A percentile compares a stretch with the other conserved stretches of the same genome.
Evolutionary conservation across 2,113 vertebrate genomes (phyloP).

Genomic region (Entomyzon cyanotis): DNA sequence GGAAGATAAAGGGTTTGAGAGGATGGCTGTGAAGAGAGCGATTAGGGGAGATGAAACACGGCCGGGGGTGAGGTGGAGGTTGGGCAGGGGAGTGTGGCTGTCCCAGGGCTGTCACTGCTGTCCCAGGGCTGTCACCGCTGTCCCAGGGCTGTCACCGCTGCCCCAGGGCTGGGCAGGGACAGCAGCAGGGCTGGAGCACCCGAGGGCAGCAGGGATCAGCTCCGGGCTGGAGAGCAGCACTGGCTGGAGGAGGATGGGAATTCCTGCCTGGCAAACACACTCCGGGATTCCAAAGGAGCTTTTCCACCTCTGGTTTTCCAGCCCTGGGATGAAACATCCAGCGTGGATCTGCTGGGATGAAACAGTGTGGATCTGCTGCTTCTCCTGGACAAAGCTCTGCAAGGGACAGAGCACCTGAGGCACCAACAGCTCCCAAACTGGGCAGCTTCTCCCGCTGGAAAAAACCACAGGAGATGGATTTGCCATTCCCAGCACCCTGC

Average conservation of each 20-base stretch:
- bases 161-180: background rate
- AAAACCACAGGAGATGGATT: accelerated
- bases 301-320: background rate
- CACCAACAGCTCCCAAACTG: accelerated
- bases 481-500: accelerated
- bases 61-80: background rate
- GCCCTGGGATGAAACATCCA: accelerated
- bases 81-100: background rate
- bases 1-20: constrained; percentile 19
- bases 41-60: background rate
- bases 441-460: background rate
- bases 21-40: background rate
- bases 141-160: background rate
- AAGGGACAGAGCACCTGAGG: background rate
- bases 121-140: background rate
- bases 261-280: background rate
- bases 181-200: background rate
- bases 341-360: accelerated
- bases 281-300: background rate
- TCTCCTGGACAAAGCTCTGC: background rate
- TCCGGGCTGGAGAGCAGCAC: background rate
- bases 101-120: background rate
- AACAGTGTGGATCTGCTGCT: accelerated
- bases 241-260: background rate
- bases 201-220: background rate